Evolutionary conservation across 2,888 invertebrate genomes (phyloP), one percentile per base, ranked within the genome.

Genomic region (Drosophila quasianomalipes): DNA sequence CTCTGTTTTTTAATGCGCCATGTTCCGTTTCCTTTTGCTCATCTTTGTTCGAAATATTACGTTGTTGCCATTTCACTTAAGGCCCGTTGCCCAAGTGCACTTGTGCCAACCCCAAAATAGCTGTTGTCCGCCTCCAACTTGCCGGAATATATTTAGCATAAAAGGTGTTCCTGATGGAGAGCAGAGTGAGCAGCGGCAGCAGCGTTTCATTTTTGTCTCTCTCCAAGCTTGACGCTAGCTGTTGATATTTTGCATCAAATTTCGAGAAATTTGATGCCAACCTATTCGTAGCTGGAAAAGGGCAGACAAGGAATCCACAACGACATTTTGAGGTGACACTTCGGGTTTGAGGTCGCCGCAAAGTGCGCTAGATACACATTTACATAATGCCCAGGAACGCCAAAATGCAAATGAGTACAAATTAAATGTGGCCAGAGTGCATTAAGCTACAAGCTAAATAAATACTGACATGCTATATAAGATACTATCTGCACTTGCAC

Each of bases 401-500:
- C 68, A 35, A 72, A 83, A 88, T 92, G 91, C 89, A 87, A 91
- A 89, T 92, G 83, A 83, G 81, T 76, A 85, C 91, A 91, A 89
- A 91, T 91, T 91, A 89, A 89, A 89, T 85, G 82, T 78, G 73
- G 66, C 72, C 76, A 66, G 76, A 79, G 71, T 80, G 80, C 83
- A 75, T 73, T 74, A 82, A 55, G 64, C 57, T 12, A 60, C 62
- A 62, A 58, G 39, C 72, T n/a, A 7, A 28, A 52, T 31, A 54
- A 35, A 59, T 6, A 59, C 19, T 19, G 39, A 61, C n/a, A 63
- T 22, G 14, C 28, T 4, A 47, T 28, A 30, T 22, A 22, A 54
- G 55, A 54, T 31, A 22, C 28, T 19, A 14, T 19, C 26, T 33
- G 33, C 19, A 41, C 12, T 26, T 35, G n/a, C 7, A 37, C 16